Percentiles rank a stretch among this genome's conserved stretches.
Evolutionary conservation across 2,113 vertebrate genomes (phyloP).

Genomic region (Campylomormyrus numenius): DNA sequence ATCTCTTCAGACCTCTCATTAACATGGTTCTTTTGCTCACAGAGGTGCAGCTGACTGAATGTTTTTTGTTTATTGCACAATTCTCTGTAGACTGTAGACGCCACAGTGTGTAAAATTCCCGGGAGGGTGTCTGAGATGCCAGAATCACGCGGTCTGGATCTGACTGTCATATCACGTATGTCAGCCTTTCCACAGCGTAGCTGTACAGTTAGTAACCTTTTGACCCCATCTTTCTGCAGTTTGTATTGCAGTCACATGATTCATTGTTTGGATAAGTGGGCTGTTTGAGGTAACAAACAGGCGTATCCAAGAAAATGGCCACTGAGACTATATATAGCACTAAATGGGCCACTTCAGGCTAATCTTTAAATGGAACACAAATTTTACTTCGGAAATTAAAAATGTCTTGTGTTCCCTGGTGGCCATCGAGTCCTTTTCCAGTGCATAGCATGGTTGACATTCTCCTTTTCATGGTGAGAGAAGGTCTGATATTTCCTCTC

Average conservation of each 20-base stretch:
- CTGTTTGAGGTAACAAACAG: neutral
- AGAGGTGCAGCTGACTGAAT: neutral
- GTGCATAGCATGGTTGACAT: neutral
- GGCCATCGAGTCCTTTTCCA: neutral
- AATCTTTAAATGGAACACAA: constrained; percentile 14
- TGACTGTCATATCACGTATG: neutral
- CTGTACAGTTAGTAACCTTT: neutral
- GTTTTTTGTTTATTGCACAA: neutral
- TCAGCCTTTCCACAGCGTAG: neutral
- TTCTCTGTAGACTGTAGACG: neutral
- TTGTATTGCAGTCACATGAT: neutral
- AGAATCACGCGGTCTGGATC: neutral
- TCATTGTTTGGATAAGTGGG: neutral
- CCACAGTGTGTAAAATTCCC: neutral
- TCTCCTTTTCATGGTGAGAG: neutral
- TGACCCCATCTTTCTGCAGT: neutral
- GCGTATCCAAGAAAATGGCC: neutral
- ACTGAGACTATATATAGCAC: constrained; percentile 2
- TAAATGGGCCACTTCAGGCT: constrained; percentile 15
- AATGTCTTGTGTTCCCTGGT: neutral
- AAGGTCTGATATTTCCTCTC: neutral
- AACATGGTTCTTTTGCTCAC: neutral
- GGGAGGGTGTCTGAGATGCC: neutral
- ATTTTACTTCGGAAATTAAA: constrained; percentile 16
- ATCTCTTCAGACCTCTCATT: neutral